phyloP scores from a whole-genome alignment of 2,797 vertebrate genomes.

The Rhabdomys pumilio region DNA sequence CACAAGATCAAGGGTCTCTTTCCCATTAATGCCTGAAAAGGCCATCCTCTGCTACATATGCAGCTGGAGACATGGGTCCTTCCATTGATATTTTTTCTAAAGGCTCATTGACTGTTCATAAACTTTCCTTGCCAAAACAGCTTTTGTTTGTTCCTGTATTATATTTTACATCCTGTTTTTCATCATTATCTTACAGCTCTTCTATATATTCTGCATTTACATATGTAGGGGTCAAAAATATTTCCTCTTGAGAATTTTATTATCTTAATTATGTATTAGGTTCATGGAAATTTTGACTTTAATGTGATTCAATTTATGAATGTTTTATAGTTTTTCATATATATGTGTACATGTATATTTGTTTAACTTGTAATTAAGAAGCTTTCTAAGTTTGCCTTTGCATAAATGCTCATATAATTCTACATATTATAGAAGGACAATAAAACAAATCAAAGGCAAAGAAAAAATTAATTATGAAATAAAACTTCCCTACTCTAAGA shows the following conservation, averaged over 20 bases:
- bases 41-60: too few relatives aligned
- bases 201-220: not conserved
- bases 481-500: not conserved
- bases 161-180: not conserved
- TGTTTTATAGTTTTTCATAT: not conserved
- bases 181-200: not conserved
- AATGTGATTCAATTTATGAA: not conserved
- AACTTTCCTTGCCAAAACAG: not conserved
- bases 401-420: not conserved
- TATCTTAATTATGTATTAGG: not conserved
- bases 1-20: too few relatives aligned
- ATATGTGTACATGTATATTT: not conserved
- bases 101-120: not conserved
- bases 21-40: too few relatives aligned
- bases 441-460: not conserved
- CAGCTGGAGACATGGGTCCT: too few relatives aligned
- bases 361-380: not conserved
- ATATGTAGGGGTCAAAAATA: not conserved
- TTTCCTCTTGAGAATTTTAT: not conserved
- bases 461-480: not conserved
- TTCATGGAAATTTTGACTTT: not conserved
- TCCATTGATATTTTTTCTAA: not conserved
- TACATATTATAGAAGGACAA: not conserved
- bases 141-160: not conserved
- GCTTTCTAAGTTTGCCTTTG: not conserved